Evolutionary conservation across 2,113 vertebrate species (phyloP).

Genomic region (Brachirus orientalis): DNA sequence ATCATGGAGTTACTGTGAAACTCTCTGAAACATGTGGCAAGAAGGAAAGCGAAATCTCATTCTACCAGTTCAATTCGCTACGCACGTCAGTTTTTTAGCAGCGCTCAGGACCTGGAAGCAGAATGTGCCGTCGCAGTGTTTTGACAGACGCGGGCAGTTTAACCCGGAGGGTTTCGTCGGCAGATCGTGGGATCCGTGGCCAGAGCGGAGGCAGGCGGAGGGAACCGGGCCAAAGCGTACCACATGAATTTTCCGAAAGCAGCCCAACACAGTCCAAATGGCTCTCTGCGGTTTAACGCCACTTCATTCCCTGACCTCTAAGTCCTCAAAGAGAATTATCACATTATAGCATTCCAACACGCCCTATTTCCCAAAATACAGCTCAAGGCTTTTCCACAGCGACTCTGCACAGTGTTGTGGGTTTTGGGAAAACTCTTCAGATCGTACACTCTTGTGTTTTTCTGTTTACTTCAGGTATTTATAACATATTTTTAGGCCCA

Average conservation of each 20-base stretch:
- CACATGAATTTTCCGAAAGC: constrained; percentile 77
- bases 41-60: too few relatives aligned
- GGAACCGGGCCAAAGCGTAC: constrained; percentile 59
- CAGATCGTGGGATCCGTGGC: constrained; percentile 54
- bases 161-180: constrained; percentile 64
- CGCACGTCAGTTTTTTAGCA: too few relatives aligned
- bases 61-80: constrained; percentile 56
- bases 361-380: constrained; percentile 80
- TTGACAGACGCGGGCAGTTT: constrained; percentile 76
- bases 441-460: constrained; percentile 45
- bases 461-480: constrained; percentile 75
- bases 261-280: constrained; percentile 59
- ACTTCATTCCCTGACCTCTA: constrained; percentile 77
- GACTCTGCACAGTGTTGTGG: constrained; percentile 74
- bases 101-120: too few relatives aligned
- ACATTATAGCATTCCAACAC: constrained; percentile 83
- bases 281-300: constrained; percentile 78
- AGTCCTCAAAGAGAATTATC: constrained; percentile 82
- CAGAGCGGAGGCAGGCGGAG: too few relatives aligned
- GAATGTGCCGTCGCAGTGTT: too few relatives aligned
- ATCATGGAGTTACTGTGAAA: constrained; percentile 70
- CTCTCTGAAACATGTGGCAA: constrained; percentile 65
- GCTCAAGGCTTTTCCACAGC: constrained; percentile 71
- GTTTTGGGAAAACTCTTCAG: constrained; percentile 63
- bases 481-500: constrained; percentile 17